These are phyloP conservation scores for Morus bassanus DNA, from an alignment of 2,797 vertebrate species.

Conservation along the genomic window DNA sequence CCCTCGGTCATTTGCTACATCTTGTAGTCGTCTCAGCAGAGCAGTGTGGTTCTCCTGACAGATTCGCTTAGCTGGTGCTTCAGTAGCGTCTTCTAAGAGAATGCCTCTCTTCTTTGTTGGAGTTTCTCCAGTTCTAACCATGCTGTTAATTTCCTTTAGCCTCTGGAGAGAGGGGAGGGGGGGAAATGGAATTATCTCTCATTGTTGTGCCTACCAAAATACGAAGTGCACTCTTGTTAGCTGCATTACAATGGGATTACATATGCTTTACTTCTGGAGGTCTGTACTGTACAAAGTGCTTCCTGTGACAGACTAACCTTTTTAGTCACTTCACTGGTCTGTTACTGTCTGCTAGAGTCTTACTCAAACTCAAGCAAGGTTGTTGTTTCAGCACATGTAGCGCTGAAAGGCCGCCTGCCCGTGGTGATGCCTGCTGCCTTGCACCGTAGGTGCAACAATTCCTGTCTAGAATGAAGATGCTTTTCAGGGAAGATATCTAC, in stretches of 20 bases:
- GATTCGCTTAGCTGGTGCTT: slow-evolving; percentile 87
- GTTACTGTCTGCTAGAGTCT: background rate
- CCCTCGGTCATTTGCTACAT: slow-evolving; percentile 90
- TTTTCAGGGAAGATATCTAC: background rate
- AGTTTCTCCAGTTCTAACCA: slow-evolving; percentile 91
- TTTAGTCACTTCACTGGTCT: background rate
- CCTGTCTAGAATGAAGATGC: background rate
- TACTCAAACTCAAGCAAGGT: background rate
- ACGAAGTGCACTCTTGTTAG: background rate
- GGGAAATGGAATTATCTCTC: background rate
- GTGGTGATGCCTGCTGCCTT: accelerated
- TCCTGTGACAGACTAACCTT: background rate
- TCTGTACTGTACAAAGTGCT: no score
- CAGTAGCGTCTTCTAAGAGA: slow-evolving; percentile 84
- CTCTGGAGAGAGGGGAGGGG: slow-evolving; percentile 67
- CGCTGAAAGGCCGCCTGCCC: background rate
- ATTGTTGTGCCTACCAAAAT: background rate
- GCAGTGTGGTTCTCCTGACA: slow-evolving; percentile 90
- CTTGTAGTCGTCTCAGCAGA: slow-evolving; percentile 87
- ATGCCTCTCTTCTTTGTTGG: slow-evolving; percentile 90
- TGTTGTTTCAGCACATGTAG: accelerated
- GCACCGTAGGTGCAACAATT: accelerated
- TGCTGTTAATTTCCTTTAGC: slow-evolving; percentile 92
- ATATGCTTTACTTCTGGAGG: background rate
- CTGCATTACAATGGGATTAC: background rate